A percentile compares a stretch with the other conserved stretches of the same genome.
Conservation (phyloP, 2,797 vertebrate genomes). For the Zenarchopterus dispar region DNA sequence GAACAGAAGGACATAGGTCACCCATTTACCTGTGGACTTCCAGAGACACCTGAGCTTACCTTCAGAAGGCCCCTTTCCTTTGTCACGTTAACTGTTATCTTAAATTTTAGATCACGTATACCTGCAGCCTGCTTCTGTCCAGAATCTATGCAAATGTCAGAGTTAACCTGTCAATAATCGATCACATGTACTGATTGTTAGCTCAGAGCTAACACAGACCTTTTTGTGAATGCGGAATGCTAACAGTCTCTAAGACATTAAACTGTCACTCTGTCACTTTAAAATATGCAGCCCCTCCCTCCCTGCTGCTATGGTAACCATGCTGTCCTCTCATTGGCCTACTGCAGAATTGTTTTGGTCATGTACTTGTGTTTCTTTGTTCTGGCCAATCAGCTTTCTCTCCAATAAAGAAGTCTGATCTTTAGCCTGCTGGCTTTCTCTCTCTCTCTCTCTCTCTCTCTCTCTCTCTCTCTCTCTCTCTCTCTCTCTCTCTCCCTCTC, state of each 20-base stretch:
- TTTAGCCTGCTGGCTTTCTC: conserved; percentile 26
- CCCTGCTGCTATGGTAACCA: conserved; percentile 37
- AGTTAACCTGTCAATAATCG: background rate
- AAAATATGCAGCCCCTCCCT: conserved; percentile 30
- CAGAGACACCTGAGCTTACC: background rate
- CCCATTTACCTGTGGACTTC: conserved; percentile 6
- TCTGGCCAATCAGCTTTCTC: conserved; percentile 51
- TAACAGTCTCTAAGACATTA: conserved; percentile 56
- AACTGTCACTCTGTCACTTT: conserved; percentile 71
- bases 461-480: too few relatives aligned
- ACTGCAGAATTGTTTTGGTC: conserved; percentile 42
- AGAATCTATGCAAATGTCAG: conserved; percentile 63
- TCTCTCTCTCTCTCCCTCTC: too few relatives aligned
- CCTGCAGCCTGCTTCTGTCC: background rate
- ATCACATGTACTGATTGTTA: conserved; percentile 22
- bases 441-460: too few relatives aligned
- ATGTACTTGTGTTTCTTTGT: conserved; percentile 44
- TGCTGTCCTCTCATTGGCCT: conserved; percentile 28
- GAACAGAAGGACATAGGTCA: background rate
- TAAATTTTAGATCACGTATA: background rate
- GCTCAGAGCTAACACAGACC: conserved; percentile 39
- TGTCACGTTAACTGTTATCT: background rate
- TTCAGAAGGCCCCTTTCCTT: background rate
- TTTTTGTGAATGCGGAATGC: conserved; percentile 49
- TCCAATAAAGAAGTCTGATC: conserved; percentile 52